phyloP scores from a whole-genome alignment of 2,888 invertebrate genomes.

The Ditylenchus weischeri region DNA sequence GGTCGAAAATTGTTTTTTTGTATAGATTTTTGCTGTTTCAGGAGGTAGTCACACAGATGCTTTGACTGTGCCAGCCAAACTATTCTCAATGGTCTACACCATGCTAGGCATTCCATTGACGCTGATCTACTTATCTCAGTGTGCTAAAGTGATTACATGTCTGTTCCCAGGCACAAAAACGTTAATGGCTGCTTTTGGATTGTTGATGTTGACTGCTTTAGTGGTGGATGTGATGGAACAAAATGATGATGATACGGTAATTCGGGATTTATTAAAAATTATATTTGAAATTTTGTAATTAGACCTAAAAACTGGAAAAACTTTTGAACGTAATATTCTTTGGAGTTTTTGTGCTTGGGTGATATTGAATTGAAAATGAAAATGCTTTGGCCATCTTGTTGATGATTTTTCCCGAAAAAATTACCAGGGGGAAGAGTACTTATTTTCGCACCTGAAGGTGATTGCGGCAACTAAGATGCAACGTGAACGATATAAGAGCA shows the following conservation, averaged over 20 bases:
- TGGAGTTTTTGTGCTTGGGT: too few species aligned
- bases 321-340: too few species aligned
- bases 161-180: conserved; percentile 32
- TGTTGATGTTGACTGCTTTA: conserved; percentile 45
- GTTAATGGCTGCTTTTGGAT: conserved; percentile 36
- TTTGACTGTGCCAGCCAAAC: conserved; percentile 41
- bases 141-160: conserved; percentile 37
- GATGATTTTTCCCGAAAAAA: too few species aligned
- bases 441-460: too few species aligned
- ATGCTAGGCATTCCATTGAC: conserved; percentile 42
- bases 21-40: conserved; percentile 14
- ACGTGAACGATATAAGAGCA: too few species aligned
- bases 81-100: conserved; percentile 48
- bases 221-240: conserved; percentile 52
- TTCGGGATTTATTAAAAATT: conserved; percentile 4
- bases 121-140: conserved; percentile 39
- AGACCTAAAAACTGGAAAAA: too few species aligned
- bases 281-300: too few species aligned
- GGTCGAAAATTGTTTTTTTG: too few species aligned
- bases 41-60: conserved; percentile 49
- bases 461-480: too few species aligned
- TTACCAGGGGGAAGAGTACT: too few species aligned
- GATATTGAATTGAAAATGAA: too few species aligned
- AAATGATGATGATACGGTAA: conserved; percentile 49
- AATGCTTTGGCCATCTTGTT: too few species aligned